Evolutionary conservation across 2,113 vertebrate species (phyloP).

Genomic region (Mustelus asterias): DNA sequence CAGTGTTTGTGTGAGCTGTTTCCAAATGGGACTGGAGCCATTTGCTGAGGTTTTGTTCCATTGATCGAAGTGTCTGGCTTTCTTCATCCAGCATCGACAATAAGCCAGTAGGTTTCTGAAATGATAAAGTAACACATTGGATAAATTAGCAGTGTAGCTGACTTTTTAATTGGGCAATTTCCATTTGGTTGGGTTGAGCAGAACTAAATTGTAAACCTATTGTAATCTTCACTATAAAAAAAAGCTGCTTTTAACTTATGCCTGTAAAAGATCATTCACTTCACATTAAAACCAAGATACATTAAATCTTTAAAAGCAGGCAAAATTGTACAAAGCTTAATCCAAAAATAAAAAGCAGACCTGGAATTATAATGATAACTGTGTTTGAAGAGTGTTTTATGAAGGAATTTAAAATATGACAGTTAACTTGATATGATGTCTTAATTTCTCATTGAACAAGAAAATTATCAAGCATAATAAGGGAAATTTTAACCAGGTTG

Average conservation of each 20-base stretch:
- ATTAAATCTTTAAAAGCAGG: not conserved
- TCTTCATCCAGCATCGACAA: constrained; percentile 84
- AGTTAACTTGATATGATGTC: not conserved
- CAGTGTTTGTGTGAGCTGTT: constrained; percentile 56
- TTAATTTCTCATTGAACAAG: not conserved
- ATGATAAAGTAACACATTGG: constrained; percentile 40
- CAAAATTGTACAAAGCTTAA: not conserved
- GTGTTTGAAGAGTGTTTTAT: not conserved
- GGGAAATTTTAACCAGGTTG: not conserved
- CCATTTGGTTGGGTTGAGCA: not conserved
- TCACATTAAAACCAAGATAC: not conserved
- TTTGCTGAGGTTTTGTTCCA: constrained; percentile 74
- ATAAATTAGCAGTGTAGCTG: not conserved
- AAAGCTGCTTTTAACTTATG: not conserved
- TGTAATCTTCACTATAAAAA: not conserved
- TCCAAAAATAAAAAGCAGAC: not conserved
- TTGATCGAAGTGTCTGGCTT: constrained; percentile 68
- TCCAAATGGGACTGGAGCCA: constrained; percentile 76
- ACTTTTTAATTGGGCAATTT: not conserved
- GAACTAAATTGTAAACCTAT: not conserved
- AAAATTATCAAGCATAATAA: not conserved
- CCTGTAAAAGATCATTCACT: not conserved
- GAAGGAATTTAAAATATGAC: not conserved
- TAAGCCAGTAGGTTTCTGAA: constrained; percentile 83
- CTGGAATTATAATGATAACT: not conserved